A percentile compares a stretch with the other conserved stretches of the same genome.
Evolutionary conservation across 2,113 vertebrate genomes (phyloP).

Genomic region (Leucosticte australis): DNA sequence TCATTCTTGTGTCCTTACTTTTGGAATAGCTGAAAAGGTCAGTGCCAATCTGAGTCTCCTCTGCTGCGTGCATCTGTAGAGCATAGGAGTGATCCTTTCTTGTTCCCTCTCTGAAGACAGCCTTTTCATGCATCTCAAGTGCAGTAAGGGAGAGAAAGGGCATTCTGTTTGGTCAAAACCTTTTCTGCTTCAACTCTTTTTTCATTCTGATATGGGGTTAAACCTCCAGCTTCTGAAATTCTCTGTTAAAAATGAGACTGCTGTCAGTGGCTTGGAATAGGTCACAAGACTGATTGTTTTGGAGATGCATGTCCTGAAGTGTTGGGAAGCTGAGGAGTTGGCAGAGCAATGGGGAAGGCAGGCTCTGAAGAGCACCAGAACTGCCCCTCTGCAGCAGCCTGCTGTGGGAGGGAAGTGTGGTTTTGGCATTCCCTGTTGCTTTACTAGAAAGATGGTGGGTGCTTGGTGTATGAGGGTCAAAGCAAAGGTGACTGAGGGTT

Average conservation of each 20-base stretch:
- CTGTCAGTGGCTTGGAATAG: background rate
- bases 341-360: background rate
- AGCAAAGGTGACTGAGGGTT: background rate
- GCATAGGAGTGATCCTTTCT: background rate
- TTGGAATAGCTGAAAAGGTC: background rate
- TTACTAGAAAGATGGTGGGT: background rate
- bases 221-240: background rate
- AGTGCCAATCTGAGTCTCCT: background rate
- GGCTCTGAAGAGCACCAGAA: background rate
- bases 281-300: background rate
- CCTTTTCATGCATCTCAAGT: background rate
- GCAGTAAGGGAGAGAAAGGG: background rate
- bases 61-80: background rate
- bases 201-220: background rate
- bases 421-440: background rate
- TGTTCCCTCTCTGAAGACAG: background rate
- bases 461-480: background rate
- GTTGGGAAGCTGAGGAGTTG: background rate
- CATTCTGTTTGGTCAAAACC: background rate
- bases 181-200: background rate
- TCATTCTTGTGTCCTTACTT: background rate
- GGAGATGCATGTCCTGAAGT: background rate
- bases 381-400: background rate
- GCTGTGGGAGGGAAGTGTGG: rapidly evolving
- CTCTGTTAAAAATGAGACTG: background rate